A percentile compares a stretch with the other conserved stretches of the same genome.
Conservation (phyloP, 1,140 invertebrate species). For the Lutraria rhynchaena region DNA sequence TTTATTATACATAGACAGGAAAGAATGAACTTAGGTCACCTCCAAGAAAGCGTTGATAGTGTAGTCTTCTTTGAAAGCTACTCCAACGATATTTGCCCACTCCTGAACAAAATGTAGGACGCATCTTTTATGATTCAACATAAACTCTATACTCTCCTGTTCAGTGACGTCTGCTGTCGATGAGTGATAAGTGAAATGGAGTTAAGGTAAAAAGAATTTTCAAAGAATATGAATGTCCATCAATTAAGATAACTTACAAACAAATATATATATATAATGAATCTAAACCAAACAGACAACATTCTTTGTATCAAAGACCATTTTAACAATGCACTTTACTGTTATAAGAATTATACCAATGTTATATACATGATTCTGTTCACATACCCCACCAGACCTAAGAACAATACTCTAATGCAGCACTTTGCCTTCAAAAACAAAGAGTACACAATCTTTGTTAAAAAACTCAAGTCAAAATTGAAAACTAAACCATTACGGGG, state of each 20-base stretch:
- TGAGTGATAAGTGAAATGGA: conserved; percentile 84
- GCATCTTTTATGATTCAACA: conserved; percentile 88
- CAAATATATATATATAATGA: background rate
- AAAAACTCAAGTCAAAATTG: too few relatives aligned
- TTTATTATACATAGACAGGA: too few relatives aligned
- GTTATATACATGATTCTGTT: too few relatives aligned
- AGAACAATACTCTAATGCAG: too few relatives aligned
- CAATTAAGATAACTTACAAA: background rate
- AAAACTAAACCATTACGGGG: too few relatives aligned
- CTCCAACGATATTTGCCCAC: conserved; percentile 89
- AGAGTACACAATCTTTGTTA: too few relatives aligned
- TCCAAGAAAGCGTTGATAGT: conserved; percentile 88
- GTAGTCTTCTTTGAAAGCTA: conserved; percentile 90
- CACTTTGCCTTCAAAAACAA: too few relatives aligned
- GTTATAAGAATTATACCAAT: too few relatives aligned
- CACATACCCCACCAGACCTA: too few relatives aligned
- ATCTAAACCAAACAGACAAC: too few relatives aligned
- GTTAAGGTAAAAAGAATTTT: conserved; percentile 70
- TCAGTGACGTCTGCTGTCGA: conserved; percentile 85
- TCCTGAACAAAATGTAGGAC: conserved; percentile 91
- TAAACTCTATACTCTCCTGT: conserved; percentile 86
- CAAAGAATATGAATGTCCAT: background rate
- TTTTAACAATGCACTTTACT: too few relatives aligned
- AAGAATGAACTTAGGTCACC: conserved; percentile 81
- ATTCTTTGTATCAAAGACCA: too few relatives aligned